phyloP scores from a whole-genome alignment of 2,888 invertebrate genomes.

The Cheilosia soror region DNA sequence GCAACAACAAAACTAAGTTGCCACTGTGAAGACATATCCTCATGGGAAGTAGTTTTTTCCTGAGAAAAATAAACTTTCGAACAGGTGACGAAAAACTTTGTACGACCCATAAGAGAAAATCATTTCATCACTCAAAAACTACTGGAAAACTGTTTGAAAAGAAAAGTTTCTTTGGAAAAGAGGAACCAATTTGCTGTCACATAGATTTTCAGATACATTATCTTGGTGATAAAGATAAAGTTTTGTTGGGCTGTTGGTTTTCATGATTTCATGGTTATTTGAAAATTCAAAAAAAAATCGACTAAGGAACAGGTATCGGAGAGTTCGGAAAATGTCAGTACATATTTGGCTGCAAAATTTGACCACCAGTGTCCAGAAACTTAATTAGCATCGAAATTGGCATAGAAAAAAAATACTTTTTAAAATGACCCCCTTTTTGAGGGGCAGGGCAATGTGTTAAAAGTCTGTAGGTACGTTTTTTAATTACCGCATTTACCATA shows the following conservation, averaged over 20 bases:
- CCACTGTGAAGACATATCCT: not conserved
- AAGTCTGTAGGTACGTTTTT: too few relatives aligned
- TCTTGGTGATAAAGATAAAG: not conserved
- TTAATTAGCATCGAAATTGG: too few relatives aligned
- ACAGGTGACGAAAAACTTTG: conserved; percentile 30
- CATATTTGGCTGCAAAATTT: too few relatives aligned
- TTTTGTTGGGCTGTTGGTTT: not conserved
- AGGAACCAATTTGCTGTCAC: conserved; percentile 3
- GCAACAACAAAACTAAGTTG: not conserved
- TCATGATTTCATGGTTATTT: not conserved
- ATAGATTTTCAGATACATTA: conserved; percentile 9
- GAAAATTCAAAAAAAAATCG: not conserved
- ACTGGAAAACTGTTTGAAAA: conserved; percentile 3
- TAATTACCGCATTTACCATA: too few relatives aligned
- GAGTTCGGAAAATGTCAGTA: too few relatives aligned
- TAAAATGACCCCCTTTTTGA: too few relatives aligned
- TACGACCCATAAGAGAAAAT: not conserved
- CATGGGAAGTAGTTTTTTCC: conserved; percentile 5
- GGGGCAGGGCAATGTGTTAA: too few relatives aligned
- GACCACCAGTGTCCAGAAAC: too few relatives aligned
- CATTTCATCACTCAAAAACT: conserved; percentile 5
- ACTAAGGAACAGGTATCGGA: too few relatives aligned
- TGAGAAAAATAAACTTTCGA: conserved; percentile 28
- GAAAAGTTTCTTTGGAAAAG: not conserved
- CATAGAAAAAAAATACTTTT: too few relatives aligned